Conservation (phyloP, 2,888 invertebrate species). For the Charanyca ferruginea region DNA sequence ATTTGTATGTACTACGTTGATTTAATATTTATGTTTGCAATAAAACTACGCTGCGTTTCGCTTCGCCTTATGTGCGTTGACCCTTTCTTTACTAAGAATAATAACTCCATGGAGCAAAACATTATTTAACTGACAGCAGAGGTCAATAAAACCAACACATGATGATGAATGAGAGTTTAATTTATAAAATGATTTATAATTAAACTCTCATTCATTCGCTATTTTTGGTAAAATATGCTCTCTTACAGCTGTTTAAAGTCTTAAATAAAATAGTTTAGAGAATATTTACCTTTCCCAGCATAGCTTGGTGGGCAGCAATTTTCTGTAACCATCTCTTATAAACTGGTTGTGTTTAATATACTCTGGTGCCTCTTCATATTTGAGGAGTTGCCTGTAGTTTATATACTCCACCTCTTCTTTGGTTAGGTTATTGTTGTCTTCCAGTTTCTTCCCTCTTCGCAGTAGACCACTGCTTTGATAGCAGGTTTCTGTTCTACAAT, state of each 20-base stretch:
- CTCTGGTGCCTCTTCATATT: conserved; percentile 93
- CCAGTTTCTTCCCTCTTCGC: conserved; percentile 83
- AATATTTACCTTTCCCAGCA: conserved; percentile 95
- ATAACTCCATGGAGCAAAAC: not conserved
- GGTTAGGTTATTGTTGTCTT: conserved; percentile 87
- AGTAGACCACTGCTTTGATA: conserved; percentile 76
- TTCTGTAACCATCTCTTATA: conserved; percentile 96
- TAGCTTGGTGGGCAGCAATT: conserved; percentile 94
- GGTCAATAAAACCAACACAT: not conserved
- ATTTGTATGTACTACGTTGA: not conserved
- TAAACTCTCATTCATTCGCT: not conserved
- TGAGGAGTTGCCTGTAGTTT: conserved; percentile 86
- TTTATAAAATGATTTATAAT: not conserved
- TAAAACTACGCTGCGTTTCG: not conserved
- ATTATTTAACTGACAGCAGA: not conserved
- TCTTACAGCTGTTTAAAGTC: not conserved
- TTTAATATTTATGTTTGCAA: not conserved
- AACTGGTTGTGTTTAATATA: conserved; percentile 97
- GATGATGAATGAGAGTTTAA: too few relatives aligned
- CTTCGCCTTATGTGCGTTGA: not conserved
- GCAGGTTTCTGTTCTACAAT: conserved; percentile 75
- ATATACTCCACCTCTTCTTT: conserved; percentile 87
- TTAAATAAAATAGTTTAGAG: not conserved
- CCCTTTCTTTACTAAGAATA: not conserved
- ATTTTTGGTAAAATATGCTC: not conserved